A percentile compares a stretch with the other conserved stretches of the same genome.
These are phyloP conservation scores for Sesamia nonagrioides DNA, from an alignment of 1,140 invertebrate genomes.

Conservation along the genomic window DNA sequence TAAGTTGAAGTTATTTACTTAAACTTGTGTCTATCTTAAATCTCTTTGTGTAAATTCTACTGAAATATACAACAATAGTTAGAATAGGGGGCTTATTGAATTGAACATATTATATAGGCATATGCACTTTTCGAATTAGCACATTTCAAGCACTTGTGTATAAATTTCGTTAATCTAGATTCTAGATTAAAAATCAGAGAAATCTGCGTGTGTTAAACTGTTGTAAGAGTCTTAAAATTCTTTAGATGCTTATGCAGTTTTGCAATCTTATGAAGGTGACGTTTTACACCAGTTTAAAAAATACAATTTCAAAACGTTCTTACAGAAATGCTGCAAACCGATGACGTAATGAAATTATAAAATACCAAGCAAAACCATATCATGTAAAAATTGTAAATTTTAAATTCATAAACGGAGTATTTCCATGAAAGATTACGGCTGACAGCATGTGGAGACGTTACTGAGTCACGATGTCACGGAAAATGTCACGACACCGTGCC, in stretches of 20 bases:
- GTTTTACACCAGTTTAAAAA: background rate
- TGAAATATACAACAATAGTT: too few species aligned
- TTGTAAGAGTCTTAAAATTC: background rate
- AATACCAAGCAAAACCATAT: background rate
- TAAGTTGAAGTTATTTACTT: too few species aligned
- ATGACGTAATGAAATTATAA: background rate
- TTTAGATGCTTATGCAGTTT: background rate
- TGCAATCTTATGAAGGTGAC: background rate
- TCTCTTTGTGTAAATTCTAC: too few species aligned
- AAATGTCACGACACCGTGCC: background rate
- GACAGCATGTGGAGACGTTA: slow-evolving; percentile 11
- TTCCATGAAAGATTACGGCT: background rate
- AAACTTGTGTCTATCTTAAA: too few species aligned
- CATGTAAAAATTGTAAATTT: background rate
- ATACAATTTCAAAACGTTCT: background rate
- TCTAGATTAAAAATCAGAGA: too few species aligned
- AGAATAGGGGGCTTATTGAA: too few species aligned
- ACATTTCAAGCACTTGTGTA: background rate
- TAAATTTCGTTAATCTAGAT: too few species aligned
- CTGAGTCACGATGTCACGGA: slow-evolving; percentile 1
- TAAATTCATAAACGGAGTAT: background rate
- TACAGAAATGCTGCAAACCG: background rate
- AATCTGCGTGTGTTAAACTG: background rate
- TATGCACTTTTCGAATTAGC: too few species aligned
- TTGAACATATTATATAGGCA: too few species aligned